phyloP scores from a whole-genome alignment of 2,113 vertebrate species.

The Craseonycteris thonglongyai region DNA sequence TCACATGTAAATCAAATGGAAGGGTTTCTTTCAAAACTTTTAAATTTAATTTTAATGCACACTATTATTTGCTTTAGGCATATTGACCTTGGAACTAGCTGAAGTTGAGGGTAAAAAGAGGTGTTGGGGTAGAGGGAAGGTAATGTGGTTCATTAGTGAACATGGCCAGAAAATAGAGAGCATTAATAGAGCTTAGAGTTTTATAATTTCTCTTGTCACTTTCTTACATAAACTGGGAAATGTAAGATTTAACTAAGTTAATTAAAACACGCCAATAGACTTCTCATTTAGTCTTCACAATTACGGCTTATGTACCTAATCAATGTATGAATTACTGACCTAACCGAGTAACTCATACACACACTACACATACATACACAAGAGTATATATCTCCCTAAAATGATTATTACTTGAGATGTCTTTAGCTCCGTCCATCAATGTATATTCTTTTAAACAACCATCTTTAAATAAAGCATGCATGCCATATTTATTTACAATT shows the following conservation, averaged over 20 bases:
- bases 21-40: neutral
- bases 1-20: neutral
- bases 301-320: neutral
- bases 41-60: neutral
- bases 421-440: neutral
- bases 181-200: neutral
- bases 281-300: neutral
- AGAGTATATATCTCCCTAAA: neutral
- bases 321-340: neutral
- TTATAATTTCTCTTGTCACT: neutral
- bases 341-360: neutral
- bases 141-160: neutral
- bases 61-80: neutral
- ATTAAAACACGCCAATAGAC: neutral
- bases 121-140: neutral
- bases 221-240: neutral
- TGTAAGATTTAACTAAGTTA: neutral
- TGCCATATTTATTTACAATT: neutral
- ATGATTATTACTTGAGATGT: neutral
- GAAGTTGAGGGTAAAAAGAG: neutral
- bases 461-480: neutral
- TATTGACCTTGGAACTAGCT: neutral
- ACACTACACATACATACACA: neutral
- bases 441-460: neutral
- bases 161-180: neutral